These are phyloP conservation scores for Drosophila pallidifrons DNA, from an alignment of 1,140 invertebrate species.

Conservation along the genomic window DNA sequence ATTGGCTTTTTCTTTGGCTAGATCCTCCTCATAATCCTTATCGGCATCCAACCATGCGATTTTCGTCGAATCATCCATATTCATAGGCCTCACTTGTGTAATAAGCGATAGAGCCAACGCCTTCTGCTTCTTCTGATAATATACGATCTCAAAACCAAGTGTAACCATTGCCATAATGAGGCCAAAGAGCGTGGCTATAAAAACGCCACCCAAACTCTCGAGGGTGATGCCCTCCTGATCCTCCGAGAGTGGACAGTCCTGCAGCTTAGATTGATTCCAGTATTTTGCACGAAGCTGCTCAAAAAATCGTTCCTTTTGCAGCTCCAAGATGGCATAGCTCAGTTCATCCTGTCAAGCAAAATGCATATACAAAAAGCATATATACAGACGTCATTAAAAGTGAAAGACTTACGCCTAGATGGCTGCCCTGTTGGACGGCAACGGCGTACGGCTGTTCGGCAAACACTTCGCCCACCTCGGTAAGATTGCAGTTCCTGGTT, in stretches of 20 bases:
- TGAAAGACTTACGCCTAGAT: conserved; percentile 81
- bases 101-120: conserved; percentile 26
- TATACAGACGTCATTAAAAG: background rate
- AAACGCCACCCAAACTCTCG: conserved; percentile 95
- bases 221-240: conserved; percentile 95
- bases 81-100: conserved; percentile 61
- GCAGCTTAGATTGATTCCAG: conserved; percentile 91
- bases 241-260: conserved; percentile 89
- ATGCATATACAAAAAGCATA: background rate
- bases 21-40: background rate
- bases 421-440: conserved; percentile 94
- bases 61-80: background rate
- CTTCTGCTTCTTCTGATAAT: conserved; percentile 87
- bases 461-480: conserved; percentile 94
- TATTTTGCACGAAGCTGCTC: conserved; percentile 91
- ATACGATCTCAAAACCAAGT: conserved; percentile 91
- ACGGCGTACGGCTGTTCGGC: conserved; percentile 95
- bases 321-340: conserved; percentile 91
- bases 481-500: conserved; percentile 93
- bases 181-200: conserved; percentile 94
- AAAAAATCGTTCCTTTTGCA: conserved; percentile 94
- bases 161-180: conserved; percentile 93
- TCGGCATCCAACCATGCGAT: conserved; percentile 14
- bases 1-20: background rate
- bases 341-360: conserved; percentile 89